Percentiles rank a stretch among this genome's conserved stretches.
Evolutionary conservation across 2,113 vertebrate species (phyloP).

Genomic region (Grus americana): DNA sequence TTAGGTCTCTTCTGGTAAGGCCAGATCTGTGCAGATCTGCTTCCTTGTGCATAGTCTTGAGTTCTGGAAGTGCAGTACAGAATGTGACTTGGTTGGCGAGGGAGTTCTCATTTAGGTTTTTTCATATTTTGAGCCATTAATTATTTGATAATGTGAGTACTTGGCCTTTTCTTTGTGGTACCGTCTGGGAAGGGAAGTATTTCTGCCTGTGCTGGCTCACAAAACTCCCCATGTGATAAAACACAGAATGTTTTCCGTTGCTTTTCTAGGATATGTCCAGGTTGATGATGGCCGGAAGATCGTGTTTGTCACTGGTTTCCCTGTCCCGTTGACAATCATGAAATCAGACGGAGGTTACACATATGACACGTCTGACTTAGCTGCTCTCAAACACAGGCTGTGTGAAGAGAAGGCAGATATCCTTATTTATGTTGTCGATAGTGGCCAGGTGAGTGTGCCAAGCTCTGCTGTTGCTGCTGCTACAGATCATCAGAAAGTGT

Average conservation of each 20-base stretch:
- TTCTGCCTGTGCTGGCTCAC: neutral
- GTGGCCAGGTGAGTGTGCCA: constrained; percentile 84
- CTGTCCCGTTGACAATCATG: constrained; percentile 88
- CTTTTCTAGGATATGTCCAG: constrained; percentile 81
- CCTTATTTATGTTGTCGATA: constrained; percentile 94
- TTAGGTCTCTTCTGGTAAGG: neutral
- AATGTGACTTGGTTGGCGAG: neutral
- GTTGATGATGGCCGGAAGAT: constrained; percentile 92
- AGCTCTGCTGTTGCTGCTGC: neutral
- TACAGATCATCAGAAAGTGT: neutral
- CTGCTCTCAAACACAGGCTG: constrained; percentile 87
- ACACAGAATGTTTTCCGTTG: neutral
- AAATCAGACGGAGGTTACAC: constrained; percentile 97
- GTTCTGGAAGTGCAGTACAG: neutral
- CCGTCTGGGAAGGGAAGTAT: neutral
- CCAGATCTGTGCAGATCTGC: neutral
- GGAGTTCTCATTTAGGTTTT: neutral
- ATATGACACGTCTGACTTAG: constrained; percentile 95
- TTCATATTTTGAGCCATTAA: neutral
- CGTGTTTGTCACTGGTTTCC: constrained; percentile 86
- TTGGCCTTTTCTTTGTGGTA: neutral
- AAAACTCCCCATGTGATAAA: accelerated
- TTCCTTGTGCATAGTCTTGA: neutral
- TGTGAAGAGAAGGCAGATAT: constrained; percentile 86
- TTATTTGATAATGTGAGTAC: neutral